A percentile compares a stretch with the other conserved stretches of the same genome.
These are phyloP conservation scores for Epizoanthus ramosus DNA, from an alignment of 92 coral and sea anemone genomes.

Conservation along the genomic window DNA sequence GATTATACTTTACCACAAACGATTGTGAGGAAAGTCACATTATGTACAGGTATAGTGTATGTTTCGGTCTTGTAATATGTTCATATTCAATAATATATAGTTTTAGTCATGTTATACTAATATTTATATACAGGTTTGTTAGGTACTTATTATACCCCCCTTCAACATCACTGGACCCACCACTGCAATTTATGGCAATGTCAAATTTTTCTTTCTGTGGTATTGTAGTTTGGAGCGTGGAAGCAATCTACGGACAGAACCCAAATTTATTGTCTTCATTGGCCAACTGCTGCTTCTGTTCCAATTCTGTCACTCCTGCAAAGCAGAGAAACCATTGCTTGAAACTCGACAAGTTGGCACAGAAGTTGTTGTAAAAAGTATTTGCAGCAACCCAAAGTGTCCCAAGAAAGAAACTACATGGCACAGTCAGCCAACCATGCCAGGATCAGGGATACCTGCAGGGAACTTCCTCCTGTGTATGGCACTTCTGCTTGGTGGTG, in stretches of 20 bases:
- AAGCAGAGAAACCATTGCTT: conserved; percentile 36
- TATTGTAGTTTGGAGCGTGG: conserved; percentile 7
- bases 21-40: no score
- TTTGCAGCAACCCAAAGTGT: conserved; percentile 51
- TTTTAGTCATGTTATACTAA: no score
- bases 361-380: conserved; percentile 22
- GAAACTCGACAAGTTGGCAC: conserved; percentile 49
- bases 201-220: background rate
- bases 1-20: no score
- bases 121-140: no score
- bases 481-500: conserved; percentile 45
- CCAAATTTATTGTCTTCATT: conserved; percentile 45
- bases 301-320: conserved; percentile 49
- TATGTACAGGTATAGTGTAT: no score
- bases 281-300: conserved; percentile 46
- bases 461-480: conserved; percentile 56
- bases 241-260: conserved; percentile 49
- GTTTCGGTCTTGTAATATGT: no score
- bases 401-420: conserved; percentile 27
- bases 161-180: background rate
- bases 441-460: conserved; percentile 41
- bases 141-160: background rate
- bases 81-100: no score
- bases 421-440: conserved; percentile 59
- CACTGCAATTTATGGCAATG: background rate